Evolutionary conservation across 2,888 invertebrate genomes (phyloP), one percentile per base, ranked within the genome.

Genomic region (Hartigia nigra): DNA sequence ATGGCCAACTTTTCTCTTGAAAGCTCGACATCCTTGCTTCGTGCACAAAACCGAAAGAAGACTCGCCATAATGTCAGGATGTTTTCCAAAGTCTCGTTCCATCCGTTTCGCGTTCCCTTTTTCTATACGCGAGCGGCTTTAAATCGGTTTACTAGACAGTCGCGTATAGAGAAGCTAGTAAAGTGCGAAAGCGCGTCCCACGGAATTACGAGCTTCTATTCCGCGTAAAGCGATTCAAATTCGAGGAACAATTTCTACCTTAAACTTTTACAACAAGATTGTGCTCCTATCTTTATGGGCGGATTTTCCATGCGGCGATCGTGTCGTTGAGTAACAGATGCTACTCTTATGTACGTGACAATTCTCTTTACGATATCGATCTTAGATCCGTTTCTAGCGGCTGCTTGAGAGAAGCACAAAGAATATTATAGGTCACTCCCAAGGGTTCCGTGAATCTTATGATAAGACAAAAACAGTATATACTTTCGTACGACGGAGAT

Each of bases 141-240:
- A 23, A 55, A 55, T 55, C 55, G 55, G 55, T 55, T 55, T 2
- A 23, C 55, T 14, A 55, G 55, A 55, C 23, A 55, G 55, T 55
- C 55, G 23, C 23, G 55, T 2, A 55, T 2, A 5, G 55, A 9
- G 55, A 55, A 55, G 55, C 55, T 55, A 55, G 55, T 55, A 55
- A 55, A 55, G 55, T 55, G 55, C 55, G 55, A 55, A 55, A 23
- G 55, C 55, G 55, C 55, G 23, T 5, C 55, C 23, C 72, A 31
- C 34, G 31, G 4, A 34, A 72, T 72, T 72, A 72, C 72, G 72
- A 72, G 72, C 72, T 31, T 2, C 55, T 55, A 55, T 55, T 55
- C 55, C 9, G 55, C 55, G 55, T 23, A 72, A 72, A 31, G 72
- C 72, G 72, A 72, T 72, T 72, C 72, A 34, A 72, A 72, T 72